Conservation (phyloP, 2,113 vertebrate genomes). For the Alligator mississippiensis region DNA sequence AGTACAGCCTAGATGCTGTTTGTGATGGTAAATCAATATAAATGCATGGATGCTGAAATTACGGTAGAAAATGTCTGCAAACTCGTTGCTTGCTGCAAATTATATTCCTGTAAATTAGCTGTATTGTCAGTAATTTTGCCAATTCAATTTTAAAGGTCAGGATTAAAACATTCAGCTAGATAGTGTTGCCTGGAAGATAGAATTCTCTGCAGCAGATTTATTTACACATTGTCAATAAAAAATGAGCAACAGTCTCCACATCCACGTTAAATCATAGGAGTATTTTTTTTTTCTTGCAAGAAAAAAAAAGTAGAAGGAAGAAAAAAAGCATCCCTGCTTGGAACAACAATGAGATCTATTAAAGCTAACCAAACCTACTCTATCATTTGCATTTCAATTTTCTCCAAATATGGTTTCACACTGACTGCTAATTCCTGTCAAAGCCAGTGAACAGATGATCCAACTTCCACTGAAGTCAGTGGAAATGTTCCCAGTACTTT, state of each 20-base stretch:
- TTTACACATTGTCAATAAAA: neutral
- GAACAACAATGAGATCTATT: neutral
- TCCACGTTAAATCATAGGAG: neutral
- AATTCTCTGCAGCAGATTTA: neutral
- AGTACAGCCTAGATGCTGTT: neutral
- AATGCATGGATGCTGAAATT: neutral
- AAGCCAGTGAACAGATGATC: neutral
- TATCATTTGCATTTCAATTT: neutral
- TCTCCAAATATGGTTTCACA: neutral
- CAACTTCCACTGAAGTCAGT: neutral
- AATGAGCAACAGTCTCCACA: neutral
- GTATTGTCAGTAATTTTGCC: neutral
- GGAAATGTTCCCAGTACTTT: neutral
- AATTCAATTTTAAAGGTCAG: neutral
- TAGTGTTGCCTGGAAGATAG: neutral
- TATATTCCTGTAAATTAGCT: neutral
- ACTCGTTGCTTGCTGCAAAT: neutral
- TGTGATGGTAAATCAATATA: neutral
- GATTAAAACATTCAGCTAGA: neutral
- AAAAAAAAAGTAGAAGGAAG: too few relatives aligned
- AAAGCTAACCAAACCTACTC: neutral
- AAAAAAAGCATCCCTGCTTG: neutral
- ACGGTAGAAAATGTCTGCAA: neutral
- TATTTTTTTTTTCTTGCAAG: neutral
- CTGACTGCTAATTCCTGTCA: neutral